Conservation (phyloP, 2,113 vertebrate species). For the Hylia prasina region DNA sequence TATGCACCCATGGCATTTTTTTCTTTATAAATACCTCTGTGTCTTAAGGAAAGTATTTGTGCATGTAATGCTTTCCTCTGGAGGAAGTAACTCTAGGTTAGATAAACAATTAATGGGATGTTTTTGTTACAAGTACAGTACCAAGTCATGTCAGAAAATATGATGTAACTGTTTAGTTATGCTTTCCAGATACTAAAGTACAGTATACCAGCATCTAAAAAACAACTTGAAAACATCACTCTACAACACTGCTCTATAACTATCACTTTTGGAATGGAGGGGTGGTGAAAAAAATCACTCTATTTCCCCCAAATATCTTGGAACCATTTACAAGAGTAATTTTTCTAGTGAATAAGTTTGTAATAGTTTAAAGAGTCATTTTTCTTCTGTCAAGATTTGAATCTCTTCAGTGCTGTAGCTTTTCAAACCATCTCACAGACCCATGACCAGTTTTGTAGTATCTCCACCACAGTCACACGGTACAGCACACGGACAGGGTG, state of each 20-base stretch:
- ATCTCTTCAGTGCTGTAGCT: background rate
- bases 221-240: background rate
- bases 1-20: background rate
- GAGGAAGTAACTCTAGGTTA: background rate
- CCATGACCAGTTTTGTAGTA: background rate
- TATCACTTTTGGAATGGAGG: background rate
- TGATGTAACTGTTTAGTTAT: background rate
- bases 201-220: background rate
- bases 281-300: background rate
- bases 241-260: background rate
- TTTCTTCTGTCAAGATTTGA: background rate
- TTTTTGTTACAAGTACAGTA: background rate
- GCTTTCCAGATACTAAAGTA: background rate
- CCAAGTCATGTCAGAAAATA: background rate
- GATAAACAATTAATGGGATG: background rate
- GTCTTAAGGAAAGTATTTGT: background rate
- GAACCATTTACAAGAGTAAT: background rate
- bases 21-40: background rate
- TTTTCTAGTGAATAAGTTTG: background rate
- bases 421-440: background rate
- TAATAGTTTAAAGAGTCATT: background rate
- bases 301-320: background rate
- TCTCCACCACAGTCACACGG: background rate
- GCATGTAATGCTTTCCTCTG: background rate
- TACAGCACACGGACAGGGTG: background rate